Evolutionary conservation across 2,888 invertebrate genomes (phyloP).

Genomic region (Neoitamus cyanurus): DNA sequence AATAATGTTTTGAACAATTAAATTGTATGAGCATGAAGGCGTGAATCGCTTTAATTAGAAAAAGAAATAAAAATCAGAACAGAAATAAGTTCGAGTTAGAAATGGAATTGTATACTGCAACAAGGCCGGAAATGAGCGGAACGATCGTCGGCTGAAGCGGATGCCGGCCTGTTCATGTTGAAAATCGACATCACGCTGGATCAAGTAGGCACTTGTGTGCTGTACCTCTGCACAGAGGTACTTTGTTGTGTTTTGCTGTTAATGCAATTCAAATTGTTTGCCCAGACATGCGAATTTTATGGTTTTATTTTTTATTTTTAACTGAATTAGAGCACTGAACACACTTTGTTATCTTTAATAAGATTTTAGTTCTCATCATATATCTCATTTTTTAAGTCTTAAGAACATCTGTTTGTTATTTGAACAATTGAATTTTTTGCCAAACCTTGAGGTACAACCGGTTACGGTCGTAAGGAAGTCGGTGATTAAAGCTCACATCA

Average conservation of each 20-base stretch:
- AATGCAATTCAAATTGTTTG: neutral
- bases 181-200: neutral
- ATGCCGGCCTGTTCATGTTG: neutral
- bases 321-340: neutral
- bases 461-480: neutral
- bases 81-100: constrained; percentile 12
- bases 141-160: neutral
- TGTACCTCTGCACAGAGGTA: neutral
- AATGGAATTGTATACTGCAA: constrained; percentile 12
- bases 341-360: neutral
- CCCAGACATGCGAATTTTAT: neutral
- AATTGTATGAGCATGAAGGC: neutral
- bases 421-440: neutral
- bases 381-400: neutral
- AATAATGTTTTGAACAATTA: constrained; percentile 15
- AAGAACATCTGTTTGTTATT: neutral
- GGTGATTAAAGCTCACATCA: neutral
- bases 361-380: neutral
- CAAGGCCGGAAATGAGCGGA: constrained; percentile 25
- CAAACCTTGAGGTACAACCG: neutral
- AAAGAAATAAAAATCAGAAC: neutral
- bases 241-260: neutral
- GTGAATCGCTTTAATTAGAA: constrained; percentile 29
- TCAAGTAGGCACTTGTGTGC: neutral
- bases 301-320: neutral